Evolutionary conservation across 1,140 invertebrate species (phyloP), one percentile per base, ranked within the genome.

Genomic region (Anadara kagoshimensis): DNA sequence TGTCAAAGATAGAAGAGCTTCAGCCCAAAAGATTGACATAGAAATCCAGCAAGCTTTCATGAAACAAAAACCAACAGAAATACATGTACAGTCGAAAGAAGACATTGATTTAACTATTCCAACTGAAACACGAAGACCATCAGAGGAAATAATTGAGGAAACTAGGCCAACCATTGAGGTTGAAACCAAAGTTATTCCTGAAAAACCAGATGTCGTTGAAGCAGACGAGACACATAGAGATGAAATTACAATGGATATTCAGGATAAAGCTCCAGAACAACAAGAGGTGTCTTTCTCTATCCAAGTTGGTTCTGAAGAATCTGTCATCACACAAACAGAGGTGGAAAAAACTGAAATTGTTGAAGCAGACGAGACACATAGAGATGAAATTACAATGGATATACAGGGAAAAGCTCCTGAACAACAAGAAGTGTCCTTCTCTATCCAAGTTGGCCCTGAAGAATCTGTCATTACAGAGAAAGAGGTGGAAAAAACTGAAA

Each of bases 21-120:
- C 81, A 20, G 78, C 75, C 49, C 77, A 86, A 51, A 81, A 80
- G 66, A 84, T 85, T 73, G 85, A 86, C 44, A 81, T 86, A 20
- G 81, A 84, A 59, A 84, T 86, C 44, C 80, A 86, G 58, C 81
- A 85, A 61, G 74, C 80, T 26, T 75, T 73, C 20, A 80, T 84
- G 57, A 76, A 79, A 45, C 78, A 80, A 66, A 80, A 83, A 58
- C 82, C 83, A 47, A 81, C 79, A 24, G 83, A 86, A 72, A 78
- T 85, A 47, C 63, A 79, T 24, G 75, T 85, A 12, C 59, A 59
- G n/a, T 76, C 73, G 36, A 56, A 51, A n/a, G 43, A 64, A 43
- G 74, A 76, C 20, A 64, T 78, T 11, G 67, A 69, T 45, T 67
- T 65, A 7, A 24, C 54, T 12, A 56, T 56, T 24, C 24, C 66